These are phyloP conservation scores for Rhinopithecus roxellana DNA, from an alignment of 2,113 vertebrate genomes.

Conservation along the genomic window DNA sequence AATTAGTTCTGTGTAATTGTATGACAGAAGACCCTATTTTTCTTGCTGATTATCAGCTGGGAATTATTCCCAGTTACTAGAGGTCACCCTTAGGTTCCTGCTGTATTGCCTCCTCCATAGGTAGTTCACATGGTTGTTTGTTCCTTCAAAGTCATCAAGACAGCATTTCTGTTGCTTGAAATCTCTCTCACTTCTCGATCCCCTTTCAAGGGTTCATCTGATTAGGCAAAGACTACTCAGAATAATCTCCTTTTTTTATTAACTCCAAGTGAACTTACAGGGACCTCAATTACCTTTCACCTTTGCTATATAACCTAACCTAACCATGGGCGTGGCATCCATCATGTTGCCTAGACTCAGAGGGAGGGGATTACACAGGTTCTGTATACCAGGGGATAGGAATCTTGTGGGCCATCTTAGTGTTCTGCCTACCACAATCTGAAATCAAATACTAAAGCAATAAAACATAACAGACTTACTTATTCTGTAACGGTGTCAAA, in stretches of 20 bases:
- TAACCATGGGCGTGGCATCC: not conserved
- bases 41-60: not conserved
- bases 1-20: not conserved
- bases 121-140: not conserved
- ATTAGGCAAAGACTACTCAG: not conserved
- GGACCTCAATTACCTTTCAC: not conserved
- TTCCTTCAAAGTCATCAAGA: not conserved
- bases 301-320: not conserved
- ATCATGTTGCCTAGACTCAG: too few species aligned
- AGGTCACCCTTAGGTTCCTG: not conserved
- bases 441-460: not conserved
- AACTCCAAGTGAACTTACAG: not conserved
- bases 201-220: not conserved
- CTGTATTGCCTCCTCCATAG: not conserved
- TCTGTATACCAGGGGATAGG: too few species aligned
- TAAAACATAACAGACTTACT: not conserved
- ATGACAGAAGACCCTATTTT: not conserved
- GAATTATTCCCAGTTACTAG: not conserved
- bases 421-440: not conserved
- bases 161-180: not conserved
- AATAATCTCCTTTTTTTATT: not conserved
- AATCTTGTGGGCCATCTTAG: not conserved
- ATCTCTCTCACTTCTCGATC: not conserved
- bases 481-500: not conserved
- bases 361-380: too few species aligned